Percentiles rank a stretch among this genome's conserved stretches.
These are phyloP conservation scores for Acanthis flammea DNA, from an alignment of 2,797 vertebrate species.

Conservation along the genomic window DNA sequence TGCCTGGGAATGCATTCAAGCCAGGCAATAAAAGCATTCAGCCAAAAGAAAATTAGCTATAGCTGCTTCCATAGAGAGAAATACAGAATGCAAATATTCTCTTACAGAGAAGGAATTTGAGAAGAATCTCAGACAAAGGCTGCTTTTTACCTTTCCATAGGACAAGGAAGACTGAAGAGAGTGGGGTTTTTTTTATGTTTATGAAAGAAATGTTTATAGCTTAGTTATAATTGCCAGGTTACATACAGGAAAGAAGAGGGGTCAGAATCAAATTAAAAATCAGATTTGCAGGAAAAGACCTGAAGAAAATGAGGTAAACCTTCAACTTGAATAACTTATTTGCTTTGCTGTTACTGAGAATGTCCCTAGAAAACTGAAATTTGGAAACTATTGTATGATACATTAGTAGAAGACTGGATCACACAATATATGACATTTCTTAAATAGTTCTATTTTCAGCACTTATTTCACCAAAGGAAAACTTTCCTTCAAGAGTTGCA, in stretches of 20 bases:
- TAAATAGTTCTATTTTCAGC: not conserved
- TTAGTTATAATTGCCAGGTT: not conserved
- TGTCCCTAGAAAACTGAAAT: not conserved
- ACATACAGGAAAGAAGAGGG: not conserved
- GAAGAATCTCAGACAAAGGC: not conserved
- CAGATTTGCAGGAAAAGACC: not conserved
- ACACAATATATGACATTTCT: not conserved
- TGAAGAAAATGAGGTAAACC: not conserved
- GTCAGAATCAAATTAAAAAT: not conserved
- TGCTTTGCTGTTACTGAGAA: not conserved
- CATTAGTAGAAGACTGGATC: not conserved
- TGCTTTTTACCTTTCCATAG: not conserved
- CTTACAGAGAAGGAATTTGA: not conserved
- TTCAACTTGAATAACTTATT: not conserved
- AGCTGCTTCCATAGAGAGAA: not conserved
- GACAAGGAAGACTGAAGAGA: not conserved
- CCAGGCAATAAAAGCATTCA: constrained; percentile 48
- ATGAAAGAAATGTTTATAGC: not conserved
- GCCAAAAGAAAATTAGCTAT: constrained; percentile 9
- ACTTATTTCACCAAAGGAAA: not conserved
- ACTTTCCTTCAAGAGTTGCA: not conserved
- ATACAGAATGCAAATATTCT: constrained; percentile 3
- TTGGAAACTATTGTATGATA: not conserved
- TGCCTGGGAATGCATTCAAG: not conserved
- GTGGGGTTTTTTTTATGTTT: accelerated